Base-by-base conservation (phyloP, 2,888 invertebrate species). In the Ptychoptera contaminata region DNA sequence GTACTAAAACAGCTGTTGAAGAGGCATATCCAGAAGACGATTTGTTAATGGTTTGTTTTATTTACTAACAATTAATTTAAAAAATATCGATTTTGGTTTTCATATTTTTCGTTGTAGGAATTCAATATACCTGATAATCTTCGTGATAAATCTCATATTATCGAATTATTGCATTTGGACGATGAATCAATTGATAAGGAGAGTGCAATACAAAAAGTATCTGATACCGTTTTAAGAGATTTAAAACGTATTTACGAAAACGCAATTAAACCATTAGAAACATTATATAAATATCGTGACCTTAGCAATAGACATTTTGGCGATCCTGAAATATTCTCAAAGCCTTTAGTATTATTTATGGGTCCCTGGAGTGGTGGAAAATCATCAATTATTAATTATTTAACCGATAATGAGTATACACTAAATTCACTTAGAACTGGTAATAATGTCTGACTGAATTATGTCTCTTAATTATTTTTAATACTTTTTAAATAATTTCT, bases 361-460 rank as follows among this genome's bases (percentile, higher is more conserved):
- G 94, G 94, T 37, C 92, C 93, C 35, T 93, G 92, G 88, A 91
- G 91, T 58, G 91, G 92, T 47, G 94, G 94, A 50, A 94, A 94
- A 69, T 91, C 92, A 2, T 83, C 90, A 43, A 87, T 92, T 53
- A 79, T 93, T 50, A 94, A 94, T 66, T 93, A 94, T 66, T 70
- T 94, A 51, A 75, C 90, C 36, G 84, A 87, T 48, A 81, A 85
- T 51, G 90, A 92, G 63, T 85, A 85, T 60, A 82, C 80, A 29
- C 75, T 80, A 53, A 79, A 81, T 62, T 80, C 90, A 47, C 68
- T 92, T 51, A 76, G 87, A 69, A 88, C 91, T 63, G 92, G 92
- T 90, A 70, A 58, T 23, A 7, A 23, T 23, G 14, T 15, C 34
- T 34, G n/a, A n/a, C n/a, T n/a, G n/a, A n/a, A n/a, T n/a, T n/a